These are phyloP conservation scores for Furcifer pardalis DNA, from an alignment of 2,797 vertebrate species.

Conservation along the genomic window DNA sequence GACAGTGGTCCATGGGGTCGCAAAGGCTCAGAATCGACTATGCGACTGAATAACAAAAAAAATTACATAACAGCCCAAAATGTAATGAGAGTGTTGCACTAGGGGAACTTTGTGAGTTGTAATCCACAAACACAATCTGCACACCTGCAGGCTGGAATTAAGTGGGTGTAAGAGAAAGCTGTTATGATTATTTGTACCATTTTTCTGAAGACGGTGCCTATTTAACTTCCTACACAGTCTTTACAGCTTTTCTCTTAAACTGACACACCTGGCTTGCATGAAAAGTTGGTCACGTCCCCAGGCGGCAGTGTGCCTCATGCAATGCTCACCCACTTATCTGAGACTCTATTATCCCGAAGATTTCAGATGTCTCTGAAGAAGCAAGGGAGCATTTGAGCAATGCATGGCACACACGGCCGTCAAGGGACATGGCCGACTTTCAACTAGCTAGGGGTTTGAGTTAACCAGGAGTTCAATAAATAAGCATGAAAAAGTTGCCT, in stretches of 20 bases:
- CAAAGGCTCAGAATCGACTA: no score
- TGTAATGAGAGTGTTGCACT: background rate
- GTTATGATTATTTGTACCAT: background rate
- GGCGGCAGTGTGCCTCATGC: slow-evolving; percentile 48
- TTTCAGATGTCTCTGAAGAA: slow-evolving; percentile 53
- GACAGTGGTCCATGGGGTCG: no score
- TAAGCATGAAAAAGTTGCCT: slow-evolving; percentile 48
- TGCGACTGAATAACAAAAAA: no score
- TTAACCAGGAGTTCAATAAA: slow-evolving; percentile 55
- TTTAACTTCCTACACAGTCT: slow-evolving; percentile 28
- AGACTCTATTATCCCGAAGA: slow-evolving; percentile 65
- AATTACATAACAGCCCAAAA: background rate
- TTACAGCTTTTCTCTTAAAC: slow-evolving; percentile 48
- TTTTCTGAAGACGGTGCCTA: background rate
- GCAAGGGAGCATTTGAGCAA: slow-evolving; percentile 61
- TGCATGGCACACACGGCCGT: slow-evolving; percentile 39
- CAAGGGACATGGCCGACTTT: slow-evolving; percentile 66
- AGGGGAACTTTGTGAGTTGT: no score
- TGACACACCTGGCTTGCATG: slow-evolving; percentile 48
- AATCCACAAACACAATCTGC: no score
- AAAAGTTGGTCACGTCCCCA: slow-evolving; percentile 70
- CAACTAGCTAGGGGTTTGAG: slow-evolving; percentile 50
- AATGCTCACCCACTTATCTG: slow-evolving; percentile 65
- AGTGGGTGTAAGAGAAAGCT: background rate
- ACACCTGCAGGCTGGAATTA: no score